Conservation (phyloP, 2,888 invertebrate species). For the Cryptus armator region DNA sequence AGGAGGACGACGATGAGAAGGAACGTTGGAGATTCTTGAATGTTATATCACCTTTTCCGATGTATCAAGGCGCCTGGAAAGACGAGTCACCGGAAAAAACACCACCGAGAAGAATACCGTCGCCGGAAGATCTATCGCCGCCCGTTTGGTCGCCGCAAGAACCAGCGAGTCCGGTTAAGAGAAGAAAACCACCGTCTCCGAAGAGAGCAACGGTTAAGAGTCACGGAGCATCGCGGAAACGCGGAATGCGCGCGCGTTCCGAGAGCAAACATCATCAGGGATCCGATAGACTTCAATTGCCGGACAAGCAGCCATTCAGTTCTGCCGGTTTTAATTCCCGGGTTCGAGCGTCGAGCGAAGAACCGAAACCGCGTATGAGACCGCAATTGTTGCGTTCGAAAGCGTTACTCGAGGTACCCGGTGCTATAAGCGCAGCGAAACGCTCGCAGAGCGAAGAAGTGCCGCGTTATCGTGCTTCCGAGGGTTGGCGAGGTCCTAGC, state of each 20-base stretch:
- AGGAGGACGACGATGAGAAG: constrained; percentile 79
- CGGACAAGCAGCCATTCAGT: constrained; percentile 53
- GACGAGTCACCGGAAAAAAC: constrained; percentile 82
- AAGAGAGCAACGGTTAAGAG: constrained; percentile 72
- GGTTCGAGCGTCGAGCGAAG: constrained; percentile 80
- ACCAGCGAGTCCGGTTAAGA: constrained; percentile 70
- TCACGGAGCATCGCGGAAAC: constrained; percentile 74
- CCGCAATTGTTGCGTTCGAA: constrained; percentile 81
- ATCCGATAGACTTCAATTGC: constrained; percentile 71
- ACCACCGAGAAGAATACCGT: constrained; percentile 73
- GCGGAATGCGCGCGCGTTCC: constrained; percentile 75
- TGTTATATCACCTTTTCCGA: constrained; percentile 82
- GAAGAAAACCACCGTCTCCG: constrained; percentile 72
- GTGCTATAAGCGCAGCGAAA: constrained; percentile 77
- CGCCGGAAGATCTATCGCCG: constrained; percentile 75
- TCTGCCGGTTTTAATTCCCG: no score
- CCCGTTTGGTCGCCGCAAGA: constrained; percentile 81
- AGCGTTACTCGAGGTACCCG: constrained; percentile 81
- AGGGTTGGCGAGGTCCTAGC: constrained; percentile 76
- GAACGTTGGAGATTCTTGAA: constrained; percentile 82
- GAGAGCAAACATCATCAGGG: constrained; percentile 74
- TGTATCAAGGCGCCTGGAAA: constrained; percentile 84
- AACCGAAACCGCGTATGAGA: constrained; percentile 78
- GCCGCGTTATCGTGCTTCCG: constrained; percentile 77
- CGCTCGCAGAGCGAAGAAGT: constrained; percentile 83